A percentile compares a stretch with the other conserved stretches of the same genome.
Conservation (phyloP, 1,140 invertebrate genomes). For the Drosophila pseudoananassae region DNA sequence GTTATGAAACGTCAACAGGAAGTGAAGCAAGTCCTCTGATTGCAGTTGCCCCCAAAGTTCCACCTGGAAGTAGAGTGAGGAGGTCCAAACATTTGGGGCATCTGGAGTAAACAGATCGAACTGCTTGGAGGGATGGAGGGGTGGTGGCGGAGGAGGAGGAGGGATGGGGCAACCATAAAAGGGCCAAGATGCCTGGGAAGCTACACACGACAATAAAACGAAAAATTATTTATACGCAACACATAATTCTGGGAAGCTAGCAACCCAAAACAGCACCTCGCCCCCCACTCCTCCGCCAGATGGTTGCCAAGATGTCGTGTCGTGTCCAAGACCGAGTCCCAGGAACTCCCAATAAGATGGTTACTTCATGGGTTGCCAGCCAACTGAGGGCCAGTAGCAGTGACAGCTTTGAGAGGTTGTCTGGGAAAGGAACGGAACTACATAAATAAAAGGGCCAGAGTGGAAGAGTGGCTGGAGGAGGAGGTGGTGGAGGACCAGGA, state of each 20-base stretch:
- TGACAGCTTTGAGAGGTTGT: conserved; percentile 51
- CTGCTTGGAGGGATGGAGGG: no score
- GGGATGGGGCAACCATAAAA: conserved; percentile 15
- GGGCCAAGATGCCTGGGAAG: conserved; percentile 20
- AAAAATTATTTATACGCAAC: conserved; percentile 48
- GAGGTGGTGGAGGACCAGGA: conserved; percentile 8
- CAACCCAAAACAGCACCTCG: conserved; percentile 8
- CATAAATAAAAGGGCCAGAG: conserved; percentile 32
- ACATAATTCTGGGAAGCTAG: conserved; percentile 60
- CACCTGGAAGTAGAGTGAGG: no score
- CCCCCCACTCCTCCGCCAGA: not conserved
- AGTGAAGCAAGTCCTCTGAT: conserved; percentile 17
- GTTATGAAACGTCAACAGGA: conserved; percentile 46
- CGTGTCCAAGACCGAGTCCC: conserved; percentile 40
- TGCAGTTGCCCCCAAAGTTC: conserved; percentile 9
- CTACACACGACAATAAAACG: conserved; percentile 39
- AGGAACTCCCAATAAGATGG: conserved; percentile 29
- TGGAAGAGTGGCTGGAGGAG: no score
- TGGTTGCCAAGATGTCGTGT: conserved; percentile 42
- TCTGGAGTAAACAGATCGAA: no score
- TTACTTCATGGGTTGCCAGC: conserved; percentile 34
- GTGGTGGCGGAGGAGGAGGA: no score
- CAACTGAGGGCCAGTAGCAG: conserved; percentile 3
- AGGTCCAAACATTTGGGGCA: no score
- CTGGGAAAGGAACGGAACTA: conserved; percentile 25